Conservation (phyloP, 1,140 invertebrate species). For the Daktulosphaira vitifoliae region DNA sequence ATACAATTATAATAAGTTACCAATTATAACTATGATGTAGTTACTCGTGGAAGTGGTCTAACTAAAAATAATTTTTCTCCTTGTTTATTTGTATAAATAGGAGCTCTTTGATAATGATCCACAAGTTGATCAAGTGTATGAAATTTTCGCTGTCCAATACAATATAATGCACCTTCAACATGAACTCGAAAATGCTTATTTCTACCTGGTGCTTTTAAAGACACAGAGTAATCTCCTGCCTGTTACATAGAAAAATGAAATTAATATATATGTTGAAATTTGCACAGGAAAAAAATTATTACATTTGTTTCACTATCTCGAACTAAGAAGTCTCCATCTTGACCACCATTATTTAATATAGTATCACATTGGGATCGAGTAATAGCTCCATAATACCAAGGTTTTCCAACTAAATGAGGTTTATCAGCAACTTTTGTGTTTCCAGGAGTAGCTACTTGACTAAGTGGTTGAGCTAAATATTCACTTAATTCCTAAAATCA, state of each 20-base stretch:
- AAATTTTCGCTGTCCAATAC: constrained; percentile 97
- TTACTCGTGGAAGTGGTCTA: constrained; percentile 58
- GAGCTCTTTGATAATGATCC: constrained; percentile 95
- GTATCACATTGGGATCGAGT: constrained; percentile 90
- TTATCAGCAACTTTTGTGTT: constrained; percentile 47
- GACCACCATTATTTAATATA: constrained; percentile 83
- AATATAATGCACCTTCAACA: constrained; percentile 85
- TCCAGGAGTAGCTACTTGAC: constrained; percentile 40
- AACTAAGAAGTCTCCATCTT: constrained; percentile 97
- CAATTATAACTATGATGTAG: too few species aligned
- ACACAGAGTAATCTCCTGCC: constrained; percentile 98
- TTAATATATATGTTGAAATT: background rate
- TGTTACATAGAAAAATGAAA: constrained; percentile 46
- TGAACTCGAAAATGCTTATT: constrained; percentile 99
- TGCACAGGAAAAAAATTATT: constrained; percentile 47
- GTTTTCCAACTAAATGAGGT: constrained; percentile 65
- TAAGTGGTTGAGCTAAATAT: constrained; percentile 67
- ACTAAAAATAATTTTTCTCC: constrained; percentile 88
- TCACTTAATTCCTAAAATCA: constrained; percentile 63
- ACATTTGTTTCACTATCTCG: constrained; percentile 98
- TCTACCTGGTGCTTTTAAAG: constrained; percentile 89
- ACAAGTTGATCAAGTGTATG: constrained; percentile 91
- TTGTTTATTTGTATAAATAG: constrained; percentile 95
- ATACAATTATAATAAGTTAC: too few species aligned
- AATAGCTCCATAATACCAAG: constrained; percentile 96